Evolutionary conservation across 1,140 invertebrate genomes (phyloP).

Genomic region (Nasonia longicornis): DNA sequence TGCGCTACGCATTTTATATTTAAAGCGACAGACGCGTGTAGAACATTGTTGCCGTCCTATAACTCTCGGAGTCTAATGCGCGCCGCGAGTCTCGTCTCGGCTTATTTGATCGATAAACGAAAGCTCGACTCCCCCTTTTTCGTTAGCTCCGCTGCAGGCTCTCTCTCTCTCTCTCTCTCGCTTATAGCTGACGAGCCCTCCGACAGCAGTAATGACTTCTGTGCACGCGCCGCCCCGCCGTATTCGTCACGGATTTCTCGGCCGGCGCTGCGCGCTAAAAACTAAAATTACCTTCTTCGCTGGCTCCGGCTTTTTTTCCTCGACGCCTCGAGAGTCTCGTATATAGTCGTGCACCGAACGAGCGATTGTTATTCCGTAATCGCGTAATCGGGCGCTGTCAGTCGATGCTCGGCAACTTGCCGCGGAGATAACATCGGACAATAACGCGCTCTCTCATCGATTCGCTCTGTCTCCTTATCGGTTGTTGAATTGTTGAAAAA

Average conservation of each 20-base stretch:
- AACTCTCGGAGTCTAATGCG: background rate
- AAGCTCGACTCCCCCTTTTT: constrained; percentile 13
- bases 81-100: background rate
- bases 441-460: background rate
- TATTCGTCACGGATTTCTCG: constrained; percentile 8
- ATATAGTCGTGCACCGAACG: background rate
- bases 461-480: background rate
- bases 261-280: background rate
- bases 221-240: constrained; percentile 15
- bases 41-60: background rate
- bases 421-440: background rate
- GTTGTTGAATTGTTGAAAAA: background rate
- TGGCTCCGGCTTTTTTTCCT: background rate
- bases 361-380: background rate
- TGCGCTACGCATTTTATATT: background rate
- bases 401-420: background rate
- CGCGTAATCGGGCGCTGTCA: background rate
- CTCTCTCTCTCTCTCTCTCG: background rate
- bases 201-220: constrained; percentile 19
- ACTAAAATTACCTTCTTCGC: background rate
- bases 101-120: constrained; percentile 41
- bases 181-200: background rate
- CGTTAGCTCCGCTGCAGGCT: background rate
- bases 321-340: background rate
- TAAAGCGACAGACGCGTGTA: too few relatives aligned